Base-by-base conservation (phyloP, 2,113 vertebrate species). In the Gasterosteus nipponicus region DNA sequence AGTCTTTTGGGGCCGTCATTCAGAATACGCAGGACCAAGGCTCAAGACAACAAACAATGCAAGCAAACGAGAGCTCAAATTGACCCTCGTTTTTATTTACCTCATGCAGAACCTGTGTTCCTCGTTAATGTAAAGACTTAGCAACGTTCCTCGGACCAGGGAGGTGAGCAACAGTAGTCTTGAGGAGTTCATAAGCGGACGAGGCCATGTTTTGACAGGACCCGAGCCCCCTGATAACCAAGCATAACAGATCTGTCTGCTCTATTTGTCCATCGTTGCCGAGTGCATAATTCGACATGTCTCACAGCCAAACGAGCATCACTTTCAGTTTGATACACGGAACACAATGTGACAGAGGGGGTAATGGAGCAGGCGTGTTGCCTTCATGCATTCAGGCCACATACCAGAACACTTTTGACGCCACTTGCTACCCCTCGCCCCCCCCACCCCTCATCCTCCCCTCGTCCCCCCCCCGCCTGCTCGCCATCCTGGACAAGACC, bases 261-360 rank as follows among this genome's bases (percentile, higher is more conserved):
- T 90, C 86, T 84, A 86, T 90, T 91, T 91, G 91, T 92, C 90
- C 81, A 59, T 91, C 85, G 85, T 70, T 77, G 73, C 86, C 16
- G 46, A 80, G 83, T 88, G 87, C 85, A 83, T 91, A 90, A 91
- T 92, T 78, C 78, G 84, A 90, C 88, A 86, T 83, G 86, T 85
- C 90, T 91, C 83, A 80, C 66, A 70, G 83, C 86, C 80, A 87
- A 90, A 85, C 41, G 42, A 75, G 75, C 56, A 67, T 78, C 61
- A 67, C 63, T 58, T 77, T 81, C 72, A 78, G 76, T 83, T 80
- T 83, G 87, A 91, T 74, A 68, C 80, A 72, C 79, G 75, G 83
- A 90, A 90, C 69, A 54, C 60, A 87, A 89, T 79, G 82, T 89
- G 91, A 90, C 89, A 85, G 83, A 79, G 68, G 60, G 82, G 82